Conservation (phyloP, 1,140 invertebrate species). For the Cotesia glomerata region DNA sequence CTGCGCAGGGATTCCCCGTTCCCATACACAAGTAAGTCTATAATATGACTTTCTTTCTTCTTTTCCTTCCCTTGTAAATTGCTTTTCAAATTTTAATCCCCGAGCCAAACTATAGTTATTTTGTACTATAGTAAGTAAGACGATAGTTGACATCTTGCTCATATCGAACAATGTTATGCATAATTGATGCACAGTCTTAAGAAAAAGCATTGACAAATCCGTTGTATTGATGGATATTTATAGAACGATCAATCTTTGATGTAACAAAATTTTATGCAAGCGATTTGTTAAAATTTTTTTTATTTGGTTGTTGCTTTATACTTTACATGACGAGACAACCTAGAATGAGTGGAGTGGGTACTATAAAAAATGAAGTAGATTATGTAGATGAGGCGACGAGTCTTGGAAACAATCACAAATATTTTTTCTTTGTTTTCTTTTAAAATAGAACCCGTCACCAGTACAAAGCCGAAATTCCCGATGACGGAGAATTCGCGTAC, state of each 20-base stretch:
- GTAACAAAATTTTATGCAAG: too few species aligned
- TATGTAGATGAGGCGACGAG: background rate
- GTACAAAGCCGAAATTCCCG: conserved; percentile 76
- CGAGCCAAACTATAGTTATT: too few species aligned
- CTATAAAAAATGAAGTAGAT: background rate
- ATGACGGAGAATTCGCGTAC: conserved; percentile 70
- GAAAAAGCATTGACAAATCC: background rate
- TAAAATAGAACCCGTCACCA: conserved; percentile 72
- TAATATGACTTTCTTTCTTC: conserved; percentile 55
- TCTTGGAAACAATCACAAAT: background rate
- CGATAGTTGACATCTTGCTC: too few species aligned
- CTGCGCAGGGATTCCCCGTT: conserved; percentile 70
- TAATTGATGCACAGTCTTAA: background rate
- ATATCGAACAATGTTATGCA: too few species aligned
- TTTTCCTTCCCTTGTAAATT: background rate
- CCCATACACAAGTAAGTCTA: conserved; percentile 58
- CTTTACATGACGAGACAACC: conserved; percentile 44
- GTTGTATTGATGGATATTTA: too few species aligned
- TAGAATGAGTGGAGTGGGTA: background rate
- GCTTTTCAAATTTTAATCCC: background rate
- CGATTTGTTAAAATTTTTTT: background rate
- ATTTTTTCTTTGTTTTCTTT: conserved; percentile 31
- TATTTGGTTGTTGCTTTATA: background rate
- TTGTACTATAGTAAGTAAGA: too few species aligned
- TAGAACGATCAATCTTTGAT: too few species aligned